phyloP scores from a whole-genome alignment of 2,113 vertebrate genomes.

The Seriola quinqueradiata region DNA sequence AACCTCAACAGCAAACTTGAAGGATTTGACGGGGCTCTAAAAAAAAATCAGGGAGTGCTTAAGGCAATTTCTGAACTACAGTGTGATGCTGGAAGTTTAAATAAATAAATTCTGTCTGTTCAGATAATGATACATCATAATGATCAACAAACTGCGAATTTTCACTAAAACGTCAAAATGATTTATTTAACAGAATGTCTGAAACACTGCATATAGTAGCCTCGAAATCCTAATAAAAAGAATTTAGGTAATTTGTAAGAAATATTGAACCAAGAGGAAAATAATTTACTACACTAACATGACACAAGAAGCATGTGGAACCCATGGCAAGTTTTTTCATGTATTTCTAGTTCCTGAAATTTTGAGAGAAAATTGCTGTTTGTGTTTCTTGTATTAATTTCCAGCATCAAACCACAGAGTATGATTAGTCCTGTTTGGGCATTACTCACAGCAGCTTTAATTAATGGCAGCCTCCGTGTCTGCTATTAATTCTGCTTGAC shows the following conservation, averaged over 20 bases:
- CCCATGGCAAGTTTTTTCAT: not conserved
- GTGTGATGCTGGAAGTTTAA: not conserved
- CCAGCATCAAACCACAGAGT: not conserved
- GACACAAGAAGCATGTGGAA: not conserved
- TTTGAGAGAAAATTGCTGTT: not conserved
- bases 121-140: not conserved
- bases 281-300: no score
- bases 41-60: not conserved
- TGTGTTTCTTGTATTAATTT: not conserved
- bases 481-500: not conserved
- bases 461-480: not conserved
- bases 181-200: not conserved
- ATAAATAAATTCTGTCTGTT: not conserved
- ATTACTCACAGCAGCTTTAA: not conserved
- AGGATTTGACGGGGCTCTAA: not conserved
- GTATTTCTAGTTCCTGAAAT: not conserved
- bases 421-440: not conserved
- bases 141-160: not conserved
- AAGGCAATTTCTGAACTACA: constrained; percentile 13
- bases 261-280: not conserved
- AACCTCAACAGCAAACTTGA: not conserved
- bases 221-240: not conserved
- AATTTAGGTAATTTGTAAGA: not conserved
- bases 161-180: not conserved
- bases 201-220: not conserved